Base-by-base conservation (phyloP, 2,797 vertebrate genomes). In the Antrozous pallidus region DNA sequence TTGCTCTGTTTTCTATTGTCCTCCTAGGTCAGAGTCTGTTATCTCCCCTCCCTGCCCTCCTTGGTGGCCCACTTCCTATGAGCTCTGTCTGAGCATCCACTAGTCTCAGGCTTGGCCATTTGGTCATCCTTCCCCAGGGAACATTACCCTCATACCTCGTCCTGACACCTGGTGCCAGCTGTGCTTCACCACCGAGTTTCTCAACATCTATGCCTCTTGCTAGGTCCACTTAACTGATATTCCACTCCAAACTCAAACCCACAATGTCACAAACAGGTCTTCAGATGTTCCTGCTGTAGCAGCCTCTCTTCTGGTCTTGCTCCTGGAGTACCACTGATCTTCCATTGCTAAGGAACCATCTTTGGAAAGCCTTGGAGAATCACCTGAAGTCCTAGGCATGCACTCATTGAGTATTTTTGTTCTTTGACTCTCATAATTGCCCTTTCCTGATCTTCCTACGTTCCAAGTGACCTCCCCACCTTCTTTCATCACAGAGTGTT, bases 261-360 rank as follows among this genome's bases (percentile, higher is more conserved):
- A 11, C 1, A 0, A 11, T 4, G 13, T 63, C 42, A 38, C 0
- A 2, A 38, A 65, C 0, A 22, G 49, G 20, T 36, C 69, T 40
- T 67, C 0, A 3, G 8, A 16, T 45, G 10, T 70, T 88, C 28
- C 82, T 56, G 38, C 36, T 36, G n/a, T n/a, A 24, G 6, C 58
- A 49, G 17, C 51, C 22, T n/a, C 74, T 77, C 42, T 77, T 51
- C 51, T 83, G 24, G 54, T 58, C 58, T 58, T 51, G 38, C 31
- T 54, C 10, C 61, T 6, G 12, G 28, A 74, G 11, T 12, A 28
- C 18, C 36, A 22, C 24, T 77, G 89, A 83, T 77, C 18, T 51
- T 67, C 56, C 42, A 5, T 75, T 33, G 47, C 49, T 28, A 31
- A 82, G 24, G 70, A 51, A n/a, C 36, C 24, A 8, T 28, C 69